phyloP scores from a whole-genome alignment of 2,113 vertebrate genomes.

The Nycticryphes semicollaris region DNA sequence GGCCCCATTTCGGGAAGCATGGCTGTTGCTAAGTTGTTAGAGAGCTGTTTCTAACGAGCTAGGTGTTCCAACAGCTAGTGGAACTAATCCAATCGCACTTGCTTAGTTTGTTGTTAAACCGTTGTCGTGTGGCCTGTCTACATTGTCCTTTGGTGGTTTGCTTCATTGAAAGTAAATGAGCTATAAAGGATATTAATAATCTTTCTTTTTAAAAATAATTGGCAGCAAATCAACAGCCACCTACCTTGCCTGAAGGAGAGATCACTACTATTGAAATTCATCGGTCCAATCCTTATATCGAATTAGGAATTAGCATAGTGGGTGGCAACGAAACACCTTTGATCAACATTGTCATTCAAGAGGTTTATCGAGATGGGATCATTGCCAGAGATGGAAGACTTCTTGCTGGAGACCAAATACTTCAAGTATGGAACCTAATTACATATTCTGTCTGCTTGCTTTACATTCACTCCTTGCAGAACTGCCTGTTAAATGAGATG shows the following conservation, averaged over 20 bases:
- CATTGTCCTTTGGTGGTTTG: neutral
- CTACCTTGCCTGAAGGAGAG: constrained; percentile 94
- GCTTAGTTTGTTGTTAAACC: neutral
- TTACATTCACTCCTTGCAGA: constrained; percentile 26
- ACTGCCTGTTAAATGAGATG: constrained; percentile 9
- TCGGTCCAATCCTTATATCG: constrained; percentile 93
- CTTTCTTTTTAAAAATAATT: constrained; percentile 60
- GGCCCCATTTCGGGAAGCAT: neutral
- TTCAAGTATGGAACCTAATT: constrained; percentile 83
- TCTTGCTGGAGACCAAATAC: constrained; percentile 95
- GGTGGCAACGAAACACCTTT: constrained; percentile 97
- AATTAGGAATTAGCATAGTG: constrained; percentile 96
- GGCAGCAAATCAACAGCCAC: constrained; percentile 83
- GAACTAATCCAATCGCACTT: neutral
- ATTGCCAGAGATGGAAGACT: constrained; percentile 95
- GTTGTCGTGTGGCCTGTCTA: neutral
- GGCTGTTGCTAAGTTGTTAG: neutral
- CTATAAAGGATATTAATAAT: constrained; percentile 46
- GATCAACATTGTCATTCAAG: constrained; percentile 98
- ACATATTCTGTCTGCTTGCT: neutral
- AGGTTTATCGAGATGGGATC: constrained; percentile 95
- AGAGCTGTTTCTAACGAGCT: neutral
- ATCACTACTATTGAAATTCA: constrained; percentile 96
- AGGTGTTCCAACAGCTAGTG: neutral
- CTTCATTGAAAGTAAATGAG: constrained; percentile 29